Evolutionary conservation across 2,113 vertebrate genomes (phyloP), one percentile per base, ranked within the genome.

Genomic region (Prinia subflava): DNA sequence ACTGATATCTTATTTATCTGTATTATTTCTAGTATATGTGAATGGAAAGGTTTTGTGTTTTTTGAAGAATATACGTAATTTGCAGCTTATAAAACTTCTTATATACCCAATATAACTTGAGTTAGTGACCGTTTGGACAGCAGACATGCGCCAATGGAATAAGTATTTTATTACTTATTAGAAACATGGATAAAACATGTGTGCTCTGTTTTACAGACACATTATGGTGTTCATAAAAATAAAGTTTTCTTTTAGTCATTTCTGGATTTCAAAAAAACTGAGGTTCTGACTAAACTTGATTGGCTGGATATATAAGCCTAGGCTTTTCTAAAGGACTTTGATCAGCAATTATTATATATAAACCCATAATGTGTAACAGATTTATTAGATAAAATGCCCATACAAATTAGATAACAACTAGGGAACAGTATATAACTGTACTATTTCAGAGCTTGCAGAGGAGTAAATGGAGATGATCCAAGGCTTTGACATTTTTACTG

Each of bases 401-500:
- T 82, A 64, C n/a, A 80, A 69, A 80, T 83, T 70, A 68, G 75
- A 13, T 85, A 79, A 42, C 41, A 46, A 42, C 74, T 60, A 64
- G 41, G 30, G 63, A 95, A 79, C 16, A 2, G 65, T 41, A 37
- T 87, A 41, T 65, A 76, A 80, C 84, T 74, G 31, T 37, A 30
- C 39, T 17, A 49, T 92, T 93, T 92, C 67, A 75, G 65, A 74
- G 46, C 55, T 74, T 94, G 83, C 90, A 92, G 89, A 86, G 91
- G 88, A 87, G 79, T 81, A 84, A 76, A 88, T 92, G 70, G 83
- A 79, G 94, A 83, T 84, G 73, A 71, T 90, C 87, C 62, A 89
- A 93, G 77, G 67, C 80, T 94, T 80, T 91, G 84, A 75, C 68
- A 55, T 85, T 93, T 93, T 88, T 89, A 53, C 53, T 88, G 52